These are phyloP conservation scores for Erebia aethiops DNA, from an alignment of 2,888 invertebrate genomes.

Conservation along the genomic window DNA sequence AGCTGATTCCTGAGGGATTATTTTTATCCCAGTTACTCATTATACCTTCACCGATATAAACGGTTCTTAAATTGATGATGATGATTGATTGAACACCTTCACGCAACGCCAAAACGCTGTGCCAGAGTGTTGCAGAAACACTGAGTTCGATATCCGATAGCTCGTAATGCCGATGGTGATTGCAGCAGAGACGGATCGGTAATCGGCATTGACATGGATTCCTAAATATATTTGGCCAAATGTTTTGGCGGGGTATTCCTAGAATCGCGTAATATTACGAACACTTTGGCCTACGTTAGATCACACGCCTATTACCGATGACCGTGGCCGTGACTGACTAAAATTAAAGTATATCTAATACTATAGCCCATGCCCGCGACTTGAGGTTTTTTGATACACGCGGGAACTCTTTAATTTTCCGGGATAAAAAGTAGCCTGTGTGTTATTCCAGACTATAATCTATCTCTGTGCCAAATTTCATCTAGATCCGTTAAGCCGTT, in stretches of 20 bases:
- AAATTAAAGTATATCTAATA: too few species aligned
- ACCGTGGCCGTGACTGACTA: constrained; percentile 27
- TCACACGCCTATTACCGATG: constrained; percentile 20
- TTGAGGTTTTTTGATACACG: too few species aligned
- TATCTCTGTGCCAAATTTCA: too few species aligned
- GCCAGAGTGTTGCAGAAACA: background rate
- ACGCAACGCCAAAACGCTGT: background rate
- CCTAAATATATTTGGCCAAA: constrained; percentile 49
- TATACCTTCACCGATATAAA: too few species aligned
- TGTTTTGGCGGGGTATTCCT: constrained; percentile 47
- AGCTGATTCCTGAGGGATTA: too few species aligned
- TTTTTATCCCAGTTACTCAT: too few species aligned
- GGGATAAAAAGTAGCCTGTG: too few species aligned
- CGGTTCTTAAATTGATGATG: background rate
- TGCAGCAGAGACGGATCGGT: constrained; percentile 38
- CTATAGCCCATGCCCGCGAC: too few species aligned
- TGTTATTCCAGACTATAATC: too few species aligned
- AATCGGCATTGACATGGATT: constrained; percentile 53
- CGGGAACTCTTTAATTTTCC: too few species aligned
- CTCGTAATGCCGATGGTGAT: constrained; percentile 17
- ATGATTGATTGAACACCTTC: constrained; percentile 2
- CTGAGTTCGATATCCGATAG: constrained; percentile 31
- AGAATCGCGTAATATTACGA: constrained; percentile 50
- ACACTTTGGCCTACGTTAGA: constrained; percentile 18
- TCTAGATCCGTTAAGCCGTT: too few species aligned